Evolutionary conservation across 2,113 vertebrate genomes (phyloP).

Genomic region (Sinocyclocheilus anophthalmus): DNA sequence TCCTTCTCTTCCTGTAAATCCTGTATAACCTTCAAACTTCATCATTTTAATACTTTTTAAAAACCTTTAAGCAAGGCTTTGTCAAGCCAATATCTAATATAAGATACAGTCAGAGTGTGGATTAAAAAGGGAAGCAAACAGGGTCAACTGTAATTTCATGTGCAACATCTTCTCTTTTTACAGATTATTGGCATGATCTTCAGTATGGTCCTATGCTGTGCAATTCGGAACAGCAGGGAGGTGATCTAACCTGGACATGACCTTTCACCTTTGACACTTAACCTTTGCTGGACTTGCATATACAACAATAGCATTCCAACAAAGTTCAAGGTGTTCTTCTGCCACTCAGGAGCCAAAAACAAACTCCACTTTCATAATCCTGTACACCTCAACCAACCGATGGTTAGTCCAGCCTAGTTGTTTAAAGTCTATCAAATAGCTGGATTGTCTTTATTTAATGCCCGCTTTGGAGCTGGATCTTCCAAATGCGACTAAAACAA

Average conservation of each 20-base stretch:
- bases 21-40: no score
- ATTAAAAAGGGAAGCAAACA: background rate
- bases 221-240: constrained; percentile 89
- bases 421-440: background rate
- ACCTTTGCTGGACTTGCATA: background rate
- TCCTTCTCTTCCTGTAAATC: background rate
- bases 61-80: background rate
- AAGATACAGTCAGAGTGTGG: background rate
- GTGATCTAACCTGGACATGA: constrained; percentile 78
- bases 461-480: constrained; percentile 24
- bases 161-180: constrained; percentile 32
- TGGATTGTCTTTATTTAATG: constrained; percentile 15
- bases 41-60: no score
- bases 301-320: constrained; percentile 28
- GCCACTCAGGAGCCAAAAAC: constrained; percentile 8
- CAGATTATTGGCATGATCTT: constrained; percentile 98
- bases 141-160: no score
- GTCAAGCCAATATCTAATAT: no score
- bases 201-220: constrained; percentile 98
- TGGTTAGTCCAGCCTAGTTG: background rate
- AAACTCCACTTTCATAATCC: background rate
- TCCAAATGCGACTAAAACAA: background rate
- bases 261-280: constrained; percentile 16
- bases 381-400: background rate
- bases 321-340: background rate